These are phyloP conservation scores for Pegea sp. DNA, from an alignment of 23 tunicate species.

Conservation along the genomic window DNA sequence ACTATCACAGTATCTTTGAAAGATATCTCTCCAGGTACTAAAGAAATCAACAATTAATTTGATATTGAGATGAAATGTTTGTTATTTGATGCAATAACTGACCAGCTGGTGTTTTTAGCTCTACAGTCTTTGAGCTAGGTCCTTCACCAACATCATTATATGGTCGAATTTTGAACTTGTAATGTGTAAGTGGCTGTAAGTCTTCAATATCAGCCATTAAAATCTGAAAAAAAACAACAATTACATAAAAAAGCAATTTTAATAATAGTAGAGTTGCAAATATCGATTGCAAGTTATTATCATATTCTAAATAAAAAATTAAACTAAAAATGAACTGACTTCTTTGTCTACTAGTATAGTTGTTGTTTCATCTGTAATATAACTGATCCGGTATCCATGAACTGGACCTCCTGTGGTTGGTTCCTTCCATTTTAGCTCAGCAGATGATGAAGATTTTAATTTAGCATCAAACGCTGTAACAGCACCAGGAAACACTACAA, in stretches of 20 bases:
- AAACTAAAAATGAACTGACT: too few species aligned
- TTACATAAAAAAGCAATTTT: too few species aligned
- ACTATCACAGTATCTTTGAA: constrained; percentile 19
- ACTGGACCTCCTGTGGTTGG: constrained; percentile 42
- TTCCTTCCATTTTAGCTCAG: constrained; percentile 22
- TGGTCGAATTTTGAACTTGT: constrained; percentile 63
- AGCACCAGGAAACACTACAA: constrained; percentile 3
- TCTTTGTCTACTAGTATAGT: too few species aligned
- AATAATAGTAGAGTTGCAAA: too few species aligned
- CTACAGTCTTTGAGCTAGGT: constrained; percentile 35
- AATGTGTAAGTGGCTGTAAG: constrained; percentile 38
- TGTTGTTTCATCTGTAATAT: too few species aligned
- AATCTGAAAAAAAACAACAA: constrained; percentile 3
- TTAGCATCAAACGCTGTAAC: constrained; percentile 2
- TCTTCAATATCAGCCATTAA: constrained; percentile 15
- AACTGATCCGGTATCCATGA: constrained; percentile 57
- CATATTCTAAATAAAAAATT: too few species aligned
- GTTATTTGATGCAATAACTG: not conserved
- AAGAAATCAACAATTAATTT: too few species aligned
- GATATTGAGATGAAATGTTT: too few species aligned
- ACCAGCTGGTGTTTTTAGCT: constrained; percentile 80
- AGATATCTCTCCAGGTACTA: constrained; percentile 57
- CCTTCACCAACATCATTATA: constrained; percentile 81
- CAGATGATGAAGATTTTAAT: constrained; percentile 1
- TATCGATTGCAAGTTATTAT: too few species aligned